Evolutionary conservation across 2,113 vertebrate species (phyloP).

Genomic region (Pardalotus punctatus): DNA sequence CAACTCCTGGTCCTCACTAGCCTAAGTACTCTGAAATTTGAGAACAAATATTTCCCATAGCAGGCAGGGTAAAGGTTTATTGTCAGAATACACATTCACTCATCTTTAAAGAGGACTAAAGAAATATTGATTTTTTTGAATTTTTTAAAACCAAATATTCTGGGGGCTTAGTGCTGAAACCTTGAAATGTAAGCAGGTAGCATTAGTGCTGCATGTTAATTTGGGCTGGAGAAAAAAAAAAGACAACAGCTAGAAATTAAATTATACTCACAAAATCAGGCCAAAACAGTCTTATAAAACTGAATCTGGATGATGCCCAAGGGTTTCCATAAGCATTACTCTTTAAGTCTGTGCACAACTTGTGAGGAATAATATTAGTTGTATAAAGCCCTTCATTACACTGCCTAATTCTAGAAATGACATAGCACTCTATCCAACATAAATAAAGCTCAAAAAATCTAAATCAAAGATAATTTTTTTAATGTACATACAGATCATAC

Average conservation of each 20-base stretch:
- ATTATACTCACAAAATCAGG: not conserved
- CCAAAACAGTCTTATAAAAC: not conserved
- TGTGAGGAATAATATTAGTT: not conserved
- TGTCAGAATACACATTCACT: not conserved
- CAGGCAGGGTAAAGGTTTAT: not conserved
- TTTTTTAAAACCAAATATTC: not conserved
- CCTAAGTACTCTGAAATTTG: not conserved
- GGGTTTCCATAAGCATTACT: not conserved
- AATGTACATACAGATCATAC: not conserved
- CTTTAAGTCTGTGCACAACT: not conserved
- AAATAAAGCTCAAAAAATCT: not conserved
- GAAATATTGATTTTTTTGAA: not conserved
- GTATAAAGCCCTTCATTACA: not conserved
- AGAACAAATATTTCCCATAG: not conserved
- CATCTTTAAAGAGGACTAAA: not conserved
- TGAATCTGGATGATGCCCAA: not conserved
- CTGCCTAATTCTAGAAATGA: not conserved
- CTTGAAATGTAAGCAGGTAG: not conserved
- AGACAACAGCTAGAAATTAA: not conserved
- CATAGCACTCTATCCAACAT: not conserved
- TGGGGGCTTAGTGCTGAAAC: not conserved
- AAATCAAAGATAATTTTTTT: not conserved
- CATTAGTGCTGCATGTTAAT: not conserved
- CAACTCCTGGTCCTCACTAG: not conserved
- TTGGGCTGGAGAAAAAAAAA: not conserved